Conservation (phyloP, 1,140 invertebrate species). For the Temnothorax longispinosus region DNA sequence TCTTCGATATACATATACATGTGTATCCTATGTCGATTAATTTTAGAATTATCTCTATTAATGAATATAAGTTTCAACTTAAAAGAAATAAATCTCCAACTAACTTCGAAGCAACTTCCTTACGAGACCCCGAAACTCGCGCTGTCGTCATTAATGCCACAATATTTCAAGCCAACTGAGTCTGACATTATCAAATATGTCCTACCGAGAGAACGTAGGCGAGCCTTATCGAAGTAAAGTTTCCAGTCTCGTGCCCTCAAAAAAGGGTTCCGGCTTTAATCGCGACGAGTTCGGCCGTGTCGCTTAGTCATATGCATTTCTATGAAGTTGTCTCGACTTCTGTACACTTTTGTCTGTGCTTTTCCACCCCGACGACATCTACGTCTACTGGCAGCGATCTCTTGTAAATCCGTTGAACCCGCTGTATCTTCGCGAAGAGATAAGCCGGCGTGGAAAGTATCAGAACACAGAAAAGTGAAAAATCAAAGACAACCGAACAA, state of each 20-base stretch:
- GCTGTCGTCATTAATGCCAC: slow-evolving; percentile 1
- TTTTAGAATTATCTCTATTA: slow-evolving; percentile 8
- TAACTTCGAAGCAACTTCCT: neutral
- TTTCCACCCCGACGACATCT: neutral
- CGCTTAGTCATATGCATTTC: slow-evolving; percentile 18
- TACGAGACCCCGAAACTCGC: neutral
- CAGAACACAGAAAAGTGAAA: slow-evolving; percentile 1
- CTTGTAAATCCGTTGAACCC: neutral
- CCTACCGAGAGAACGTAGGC: neutral
- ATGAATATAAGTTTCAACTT: neutral
- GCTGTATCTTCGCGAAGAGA: neutral
- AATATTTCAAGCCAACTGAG: neutral
- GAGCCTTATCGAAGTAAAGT: slow-evolving; percentile 30
- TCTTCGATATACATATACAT: too few relatives aligned
- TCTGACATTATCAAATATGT: slow-evolving; percentile 15
- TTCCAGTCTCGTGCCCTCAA: slow-evolving; percentile 11
- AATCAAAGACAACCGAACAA: too few relatives aligned
- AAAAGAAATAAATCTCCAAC: slow-evolving; percentile 13
- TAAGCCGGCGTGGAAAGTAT: neutral
- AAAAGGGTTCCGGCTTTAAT: slow-evolving; percentile 26
- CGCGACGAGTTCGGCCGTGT: neutral
- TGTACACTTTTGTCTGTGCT: neutral
- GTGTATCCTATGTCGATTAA: neutral
- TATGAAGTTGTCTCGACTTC: slow-evolving; percentile 13
- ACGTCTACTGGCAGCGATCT: neutral